phyloP scores from a whole-genome alignment of 2,113 vertebrate species.

The mouse (Mus musculus) region DNA sequence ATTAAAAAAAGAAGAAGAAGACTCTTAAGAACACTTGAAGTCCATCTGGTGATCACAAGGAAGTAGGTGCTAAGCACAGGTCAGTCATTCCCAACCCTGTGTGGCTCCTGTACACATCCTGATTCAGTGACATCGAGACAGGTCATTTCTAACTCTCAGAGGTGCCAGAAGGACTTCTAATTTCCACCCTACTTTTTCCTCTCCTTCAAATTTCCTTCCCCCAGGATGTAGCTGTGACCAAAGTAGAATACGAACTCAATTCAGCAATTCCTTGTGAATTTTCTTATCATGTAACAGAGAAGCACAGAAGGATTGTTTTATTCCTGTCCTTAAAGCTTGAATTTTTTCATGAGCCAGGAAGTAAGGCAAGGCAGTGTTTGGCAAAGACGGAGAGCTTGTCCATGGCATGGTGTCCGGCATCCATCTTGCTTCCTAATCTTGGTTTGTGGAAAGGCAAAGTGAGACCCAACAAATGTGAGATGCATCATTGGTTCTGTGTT shows the following conservation, averaged over 20 bases:
- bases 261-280: not conserved
- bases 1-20: too few relatives aligned
- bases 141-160: not conserved
- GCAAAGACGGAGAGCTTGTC: not conserved
- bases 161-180: not conserved
- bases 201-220: not conserved
- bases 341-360: not conserved
- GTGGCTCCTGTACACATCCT: not conserved
- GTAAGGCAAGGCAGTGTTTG: not conserved
- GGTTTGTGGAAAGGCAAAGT: not conserved
- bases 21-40: not conserved
- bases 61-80: not conserved
- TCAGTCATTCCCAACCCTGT: not conserved
- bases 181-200: too few relatives aligned
- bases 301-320: not conserved
- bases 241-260: not conserved
- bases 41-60: not conserved
- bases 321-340: not conserved
- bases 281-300: not conserved
- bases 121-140: not conserved
- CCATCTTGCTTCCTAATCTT: not conserved
- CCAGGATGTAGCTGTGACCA: not conserved
- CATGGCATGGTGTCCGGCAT: not conserved
- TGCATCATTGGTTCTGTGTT: not conserved
- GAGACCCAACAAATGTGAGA: not conserved